Percentiles rank a stretch among this genome's conserved stretches.
These are phyloP conservation scores for Calidris pugnax DNA, from an alignment of 2,113 vertebrate species.

Conservation along the genomic window DNA sequence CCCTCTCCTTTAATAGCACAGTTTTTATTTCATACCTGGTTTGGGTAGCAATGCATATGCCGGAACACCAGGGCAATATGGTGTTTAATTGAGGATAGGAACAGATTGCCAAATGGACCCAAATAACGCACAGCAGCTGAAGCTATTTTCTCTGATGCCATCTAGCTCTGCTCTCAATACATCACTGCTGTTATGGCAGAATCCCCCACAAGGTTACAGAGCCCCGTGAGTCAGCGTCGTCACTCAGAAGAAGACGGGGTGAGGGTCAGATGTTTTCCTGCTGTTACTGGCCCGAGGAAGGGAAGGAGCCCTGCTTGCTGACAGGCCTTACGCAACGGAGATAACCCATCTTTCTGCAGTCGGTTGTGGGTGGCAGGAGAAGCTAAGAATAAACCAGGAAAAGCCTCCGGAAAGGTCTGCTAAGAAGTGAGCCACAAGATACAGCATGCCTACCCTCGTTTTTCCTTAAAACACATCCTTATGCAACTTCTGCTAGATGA, in stretches of 20 bases:
- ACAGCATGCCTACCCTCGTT: rapidly evolving
- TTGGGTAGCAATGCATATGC: background rate
- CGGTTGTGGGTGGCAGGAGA: background rate
- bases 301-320: background rate
- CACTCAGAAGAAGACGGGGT: rapidly evolving
- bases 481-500: background rate
- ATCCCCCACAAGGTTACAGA: background rate
- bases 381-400: constrained; percentile 27
- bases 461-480: background rate
- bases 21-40: background rate
- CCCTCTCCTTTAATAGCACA: background rate
- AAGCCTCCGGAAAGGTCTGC: constrained; percentile 1
- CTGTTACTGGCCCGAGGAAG: background rate
- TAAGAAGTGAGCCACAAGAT: background rate
- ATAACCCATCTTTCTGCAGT: background rate
- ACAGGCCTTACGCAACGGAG: background rate
- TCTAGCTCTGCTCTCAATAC: background rate
- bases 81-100: background rate
- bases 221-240: background rate
- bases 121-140: background rate
- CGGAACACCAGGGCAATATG: background rate
- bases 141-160: background rate
- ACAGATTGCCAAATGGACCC: background rate
- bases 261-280: background rate
- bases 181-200: background rate